phyloP scores from a whole-genome alignment of 2,888 invertebrate species.

The Aspidapion aeneum region DNA sequence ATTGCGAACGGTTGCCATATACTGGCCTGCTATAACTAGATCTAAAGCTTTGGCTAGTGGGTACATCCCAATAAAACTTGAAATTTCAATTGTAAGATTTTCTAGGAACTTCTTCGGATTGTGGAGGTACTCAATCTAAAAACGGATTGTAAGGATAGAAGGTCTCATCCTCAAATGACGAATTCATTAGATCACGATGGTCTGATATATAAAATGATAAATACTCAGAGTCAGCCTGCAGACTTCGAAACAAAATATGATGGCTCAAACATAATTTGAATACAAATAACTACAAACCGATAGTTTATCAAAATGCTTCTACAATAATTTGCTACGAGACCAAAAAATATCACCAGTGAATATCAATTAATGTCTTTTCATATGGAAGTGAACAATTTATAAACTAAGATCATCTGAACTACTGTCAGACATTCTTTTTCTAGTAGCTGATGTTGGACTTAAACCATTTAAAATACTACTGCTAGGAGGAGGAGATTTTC shows the following conservation, averaged over 20 bases:
- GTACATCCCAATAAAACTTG: constrained; percentile 34
- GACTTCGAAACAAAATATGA: constrained; percentile 44
- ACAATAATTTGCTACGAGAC: too few relatives aligned
- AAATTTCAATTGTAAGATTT: constrained; percentile 41
- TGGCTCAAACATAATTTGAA: too few relatives aligned
- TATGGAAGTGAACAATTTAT: too few relatives aligned
- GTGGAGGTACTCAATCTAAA: constrained; percentile 44
- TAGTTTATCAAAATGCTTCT: too few relatives aligned
- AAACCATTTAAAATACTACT: too few relatives aligned
- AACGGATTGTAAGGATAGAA: constrained; percentile 33
- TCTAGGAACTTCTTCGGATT: constrained; percentile 47
- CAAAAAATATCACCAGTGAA: too few relatives aligned
- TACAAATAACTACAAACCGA: too few relatives aligned
- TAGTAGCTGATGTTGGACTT: too few relatives aligned
- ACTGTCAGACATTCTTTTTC: too few relatives aligned
- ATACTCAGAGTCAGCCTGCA: constrained; percentile 25
- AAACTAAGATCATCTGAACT: too few relatives aligned
- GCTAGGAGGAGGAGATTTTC: too few relatives aligned
- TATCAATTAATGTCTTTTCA: too few relatives aligned
- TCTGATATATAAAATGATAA: constrained; percentile 24
- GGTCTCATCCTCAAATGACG: constrained; percentile 36
- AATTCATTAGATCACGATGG: constrained; percentile 38
- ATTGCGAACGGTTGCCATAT: constrained; percentile 32
- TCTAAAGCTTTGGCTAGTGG: constrained; percentile 18
- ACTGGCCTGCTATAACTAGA: constrained; percentile 18